phyloP scores from a whole-genome alignment of 2,113 vertebrate genomes.

The Copsychus sechellarum region DNA sequence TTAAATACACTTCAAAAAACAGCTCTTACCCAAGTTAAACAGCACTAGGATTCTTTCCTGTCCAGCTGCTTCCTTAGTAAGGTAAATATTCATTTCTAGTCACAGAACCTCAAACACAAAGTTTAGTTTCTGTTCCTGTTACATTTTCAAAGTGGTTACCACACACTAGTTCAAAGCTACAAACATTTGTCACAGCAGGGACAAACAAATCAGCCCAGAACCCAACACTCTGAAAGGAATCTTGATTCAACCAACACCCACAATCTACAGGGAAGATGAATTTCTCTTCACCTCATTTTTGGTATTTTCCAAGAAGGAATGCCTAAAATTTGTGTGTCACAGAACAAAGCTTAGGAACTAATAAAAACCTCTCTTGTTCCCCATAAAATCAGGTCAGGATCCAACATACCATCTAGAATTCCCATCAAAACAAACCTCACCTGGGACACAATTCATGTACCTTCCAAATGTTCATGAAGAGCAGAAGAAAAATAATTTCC shows the following conservation, averaged over 20 bases:
- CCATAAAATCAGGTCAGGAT: not conserved
- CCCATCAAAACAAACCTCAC: not conserved
- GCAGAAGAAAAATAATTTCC: not conserved
- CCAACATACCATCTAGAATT: not conserved
- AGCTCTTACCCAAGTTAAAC: not conserved
- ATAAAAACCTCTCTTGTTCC: not conserved
- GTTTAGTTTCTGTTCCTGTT: not conserved
- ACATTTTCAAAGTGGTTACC: not conserved
- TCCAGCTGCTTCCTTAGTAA: not conserved
- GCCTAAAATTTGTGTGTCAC: not conserved
- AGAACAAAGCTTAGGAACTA: not conserved
- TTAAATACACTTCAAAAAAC: not conserved
- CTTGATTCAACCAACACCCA: not conserved
- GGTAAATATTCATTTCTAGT: not conserved
- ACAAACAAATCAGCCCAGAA: not conserved
- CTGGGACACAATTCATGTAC: not conserved
- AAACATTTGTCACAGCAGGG: not conserved
- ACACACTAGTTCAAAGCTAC: not conserved
- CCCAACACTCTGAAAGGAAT: not conserved
- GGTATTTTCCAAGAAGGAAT: not conserved
- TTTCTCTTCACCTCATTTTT: not conserved
- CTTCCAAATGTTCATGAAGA: not conserved
- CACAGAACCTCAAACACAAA: not conserved
- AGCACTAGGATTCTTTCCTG: not conserved
- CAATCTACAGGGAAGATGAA: not conserved